Base-by-base conservation (phyloP, 2,113 vertebrate species). In the Rhombomys opimus region DNA sequence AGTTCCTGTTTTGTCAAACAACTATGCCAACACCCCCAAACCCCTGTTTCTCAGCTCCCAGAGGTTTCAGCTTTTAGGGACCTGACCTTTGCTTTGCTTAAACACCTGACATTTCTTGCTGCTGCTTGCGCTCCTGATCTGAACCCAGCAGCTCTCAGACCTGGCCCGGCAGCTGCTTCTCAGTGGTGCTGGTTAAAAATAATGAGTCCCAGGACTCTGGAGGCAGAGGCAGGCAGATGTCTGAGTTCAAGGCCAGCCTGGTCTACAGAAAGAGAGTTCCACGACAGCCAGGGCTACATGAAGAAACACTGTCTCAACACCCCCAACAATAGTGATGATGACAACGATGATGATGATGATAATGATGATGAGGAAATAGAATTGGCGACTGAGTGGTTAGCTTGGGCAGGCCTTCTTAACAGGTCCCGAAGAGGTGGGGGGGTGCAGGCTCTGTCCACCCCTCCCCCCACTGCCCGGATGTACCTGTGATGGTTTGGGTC, bases 401-500 rank as follows among this genome's bases (percentile, higher is more conserved):
- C 68, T 87, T 61, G 91, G 86, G 61, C 72, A 88, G 57, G 89
- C 9, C 1, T 52, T 95, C 94, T 67, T 89, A 92, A 92, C 68
- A 52, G 88, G 82, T 52, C 82, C 63, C 52, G 5, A 0, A 1
- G 84, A 87, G 7, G 82, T n/a, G 2, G 1, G 8, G 8, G 76
- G 38, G 25, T 17, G 4, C 0, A 38, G 32, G 41, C 63, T 17
- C 17, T 0, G 0, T 5, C 67, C 57, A 0, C 1, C 13, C 25
- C 20, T 54, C 7, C 18, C 46, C 3, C 1, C 52, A 52, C 20
- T 1, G 7, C 14, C 7, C 41, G 0, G 2, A 8, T 1, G 35
- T 98, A 99, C 99, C 99, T 98, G 99, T 98, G 97, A 99, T 99
- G 10, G 99, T 97, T 27, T 99, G 99, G 1, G 99, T 99, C 96